Conservation (phyloP, 2,888 invertebrate species). For the Ryuthela nishihirai region DNA sequence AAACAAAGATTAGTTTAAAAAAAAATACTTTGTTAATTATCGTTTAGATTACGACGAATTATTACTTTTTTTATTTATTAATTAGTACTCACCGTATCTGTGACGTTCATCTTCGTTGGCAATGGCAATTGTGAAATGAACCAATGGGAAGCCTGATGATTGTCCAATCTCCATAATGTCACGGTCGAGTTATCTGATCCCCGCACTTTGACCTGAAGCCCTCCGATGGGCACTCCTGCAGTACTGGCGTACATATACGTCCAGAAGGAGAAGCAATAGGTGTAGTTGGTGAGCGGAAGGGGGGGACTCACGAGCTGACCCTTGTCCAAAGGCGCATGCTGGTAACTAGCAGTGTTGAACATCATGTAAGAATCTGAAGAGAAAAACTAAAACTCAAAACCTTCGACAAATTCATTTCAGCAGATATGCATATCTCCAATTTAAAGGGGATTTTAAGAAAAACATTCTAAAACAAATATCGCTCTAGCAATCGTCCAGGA, state of each 20-base stretch:
- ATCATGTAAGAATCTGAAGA: slow-evolving; percentile 52
- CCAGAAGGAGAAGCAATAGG: slow-evolving; percentile 33
- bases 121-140: slow-evolving; percentile 38
- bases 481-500: too few species aligned
- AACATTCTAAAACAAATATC: too few species aligned
- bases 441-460: neutral
- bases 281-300: slow-evolving; percentile 16
- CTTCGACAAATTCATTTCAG: neutral
- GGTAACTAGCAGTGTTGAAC: slow-evolving; percentile 51
- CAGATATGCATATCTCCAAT: neutral
- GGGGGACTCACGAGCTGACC: slow-evolving; percentile 50
- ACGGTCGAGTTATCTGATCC: slow-evolving; percentile 44
- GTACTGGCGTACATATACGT: slow-evolving; percentile 30
- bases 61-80: neutral
- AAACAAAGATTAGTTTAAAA: neutral
- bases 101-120: slow-evolving; percentile 7
- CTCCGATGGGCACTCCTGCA: slow-evolving; percentile 29
- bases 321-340: slow-evolving; percentile 51
- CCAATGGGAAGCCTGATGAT: slow-evolving; percentile 59
- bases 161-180: slow-evolving; percentile 57
- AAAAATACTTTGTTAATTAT: neutral
- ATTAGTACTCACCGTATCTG: slow-evolving; percentile 16
- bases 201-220: slow-evolving; percentile 15
- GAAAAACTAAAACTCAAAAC: neutral
- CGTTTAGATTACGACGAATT: neutral